Percentiles rank a stretch among this genome's conserved stretches.
phyloP scores from a whole-genome alignment of 53 echinoderm and acorn worm species.

The Crossaster papposus region DNA sequence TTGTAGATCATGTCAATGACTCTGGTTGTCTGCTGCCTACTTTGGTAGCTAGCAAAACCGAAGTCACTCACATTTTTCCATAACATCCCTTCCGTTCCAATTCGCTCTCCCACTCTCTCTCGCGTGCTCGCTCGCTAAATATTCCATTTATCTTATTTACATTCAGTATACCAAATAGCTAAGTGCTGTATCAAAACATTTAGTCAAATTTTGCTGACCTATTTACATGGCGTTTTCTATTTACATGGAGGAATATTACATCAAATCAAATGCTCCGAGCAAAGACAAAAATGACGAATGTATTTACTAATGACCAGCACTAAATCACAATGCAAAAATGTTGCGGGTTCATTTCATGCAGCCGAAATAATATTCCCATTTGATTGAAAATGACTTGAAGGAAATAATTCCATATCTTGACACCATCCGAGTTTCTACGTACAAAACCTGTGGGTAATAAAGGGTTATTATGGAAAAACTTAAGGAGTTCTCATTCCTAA shows the following conservation, averaged over 20 bases:
- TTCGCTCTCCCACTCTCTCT: background rate
- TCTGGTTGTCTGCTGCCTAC: background rate
- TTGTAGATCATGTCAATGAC: background rate
- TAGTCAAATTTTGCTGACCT: background rate
- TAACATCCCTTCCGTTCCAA: background rate
- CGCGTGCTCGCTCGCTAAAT: conserved; percentile 18
- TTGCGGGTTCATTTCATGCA: no score
- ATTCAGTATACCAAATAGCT: conserved; percentile 46
- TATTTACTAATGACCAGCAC: background rate
- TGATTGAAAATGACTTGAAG: no score
- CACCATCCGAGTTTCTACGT: no score
- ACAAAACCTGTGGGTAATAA: no score
- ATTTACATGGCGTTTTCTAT: background rate
- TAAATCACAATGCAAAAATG: no score
- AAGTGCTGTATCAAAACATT: conserved; percentile 14
- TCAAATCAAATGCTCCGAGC: background rate
- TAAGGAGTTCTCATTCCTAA: no score
- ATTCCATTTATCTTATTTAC: conserved; percentile 41
- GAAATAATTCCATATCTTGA: no score
- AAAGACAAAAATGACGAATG: background rate
- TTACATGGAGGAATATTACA: background rate
- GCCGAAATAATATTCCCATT: no score
- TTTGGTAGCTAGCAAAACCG: background rate
- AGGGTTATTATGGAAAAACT: no score
- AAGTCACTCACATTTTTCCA: background rate